A percentile compares a stretch with the other conserved stretches of the same genome.
Evolutionary conservation across 1,140 invertebrate genomes (phyloP).

Genomic region (Bombus ignitus): DNA sequence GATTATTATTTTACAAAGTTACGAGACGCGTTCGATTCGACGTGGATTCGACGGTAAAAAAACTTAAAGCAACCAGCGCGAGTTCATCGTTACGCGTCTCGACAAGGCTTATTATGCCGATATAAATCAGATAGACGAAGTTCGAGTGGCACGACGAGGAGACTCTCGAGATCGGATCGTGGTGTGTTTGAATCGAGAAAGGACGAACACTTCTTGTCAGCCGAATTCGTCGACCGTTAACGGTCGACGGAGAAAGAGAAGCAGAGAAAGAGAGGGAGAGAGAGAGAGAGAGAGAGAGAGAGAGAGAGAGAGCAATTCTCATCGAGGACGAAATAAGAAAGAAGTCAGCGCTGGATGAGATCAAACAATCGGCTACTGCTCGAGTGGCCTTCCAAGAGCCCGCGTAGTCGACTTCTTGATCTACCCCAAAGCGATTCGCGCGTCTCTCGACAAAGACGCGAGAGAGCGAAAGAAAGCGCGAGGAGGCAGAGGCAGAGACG

Average conservation of each 20-base stretch:
- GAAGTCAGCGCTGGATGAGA: slow-evolving; percentile 70
- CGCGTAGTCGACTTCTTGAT: slow-evolving; percentile 69
- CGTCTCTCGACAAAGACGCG: slow-evolving; percentile 58
- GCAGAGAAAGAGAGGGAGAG: background rate
- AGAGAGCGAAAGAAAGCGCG: slow-evolving; percentile 14
- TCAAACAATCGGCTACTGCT: slow-evolving; percentile 73
- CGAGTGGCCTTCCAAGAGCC: slow-evolving; percentile 65
- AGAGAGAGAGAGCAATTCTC: slow-evolving; percentile 23
- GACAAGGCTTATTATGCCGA: background rate
- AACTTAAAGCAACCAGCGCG: background rate
- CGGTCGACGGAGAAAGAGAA: slow-evolving; percentile 46
- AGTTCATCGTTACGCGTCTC: background rate
- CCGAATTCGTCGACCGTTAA: slow-evolving; percentile 62
- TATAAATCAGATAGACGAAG: slow-evolving; percentile 5
- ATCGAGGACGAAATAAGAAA: slow-evolving; percentile 58
- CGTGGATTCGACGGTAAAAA: background rate
- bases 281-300: background rate
- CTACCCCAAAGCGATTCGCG: slow-evolving; percentile 65
- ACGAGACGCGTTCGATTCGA: background rate
- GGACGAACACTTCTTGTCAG: slow-evolving; percentile 7
- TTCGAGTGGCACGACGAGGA: background rate
- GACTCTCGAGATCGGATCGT: slow-evolving; percentile 27
- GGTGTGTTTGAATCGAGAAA: background rate
- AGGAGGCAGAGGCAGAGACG: background rate
- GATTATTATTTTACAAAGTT: background rate